Percentiles rank a stretch among this genome's conserved stretches.
Evolutionary conservation across 1,140 invertebrate species (phyloP).

Genomic region (Dufourea novaeangliae): DNA sequence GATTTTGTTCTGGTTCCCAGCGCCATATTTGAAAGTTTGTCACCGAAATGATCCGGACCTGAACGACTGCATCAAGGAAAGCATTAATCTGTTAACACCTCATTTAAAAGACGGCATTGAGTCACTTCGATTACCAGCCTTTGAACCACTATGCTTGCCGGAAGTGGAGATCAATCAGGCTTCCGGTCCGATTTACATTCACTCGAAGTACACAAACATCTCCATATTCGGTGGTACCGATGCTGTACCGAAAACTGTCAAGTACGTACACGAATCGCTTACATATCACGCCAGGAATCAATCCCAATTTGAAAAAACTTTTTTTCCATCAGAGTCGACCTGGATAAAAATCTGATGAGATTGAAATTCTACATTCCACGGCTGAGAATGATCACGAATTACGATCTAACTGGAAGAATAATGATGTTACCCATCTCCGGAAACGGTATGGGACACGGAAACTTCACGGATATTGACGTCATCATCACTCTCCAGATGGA

Average conservation of each 20-base stretch:
- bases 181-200: slow-evolving; percentile 83
- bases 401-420: slow-evolving; percentile 84
- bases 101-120: slow-evolving; percentile 83
- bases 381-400: slow-evolving; percentile 82
- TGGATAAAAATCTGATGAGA: slow-evolving; percentile 80
- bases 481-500: slow-evolving; percentile 83
- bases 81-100: slow-evolving; percentile 80
- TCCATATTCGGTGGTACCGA: slow-evolving; percentile 83
- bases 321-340: slow-evolving; percentile 77
- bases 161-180: slow-evolving; percentile 84
- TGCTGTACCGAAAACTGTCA: slow-evolving; percentile 83
- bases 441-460: slow-evolving; percentile 82
- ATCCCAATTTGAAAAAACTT: neutral
- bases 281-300: too few relatives aligned
- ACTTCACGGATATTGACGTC: slow-evolving; percentile 85
- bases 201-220: slow-evolving; percentile 84
- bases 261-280: slow-evolving; percentile 79
- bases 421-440: slow-evolving; percentile 85
- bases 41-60: slow-evolving; percentile 82
- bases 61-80: slow-evolving; percentile 76
- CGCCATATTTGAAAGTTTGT: slow-evolving; percentile 83
- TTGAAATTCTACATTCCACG: slow-evolving; percentile 83
- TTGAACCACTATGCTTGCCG: slow-evolving; percentile 84
- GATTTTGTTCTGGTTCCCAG: slow-evolving; percentile 46
- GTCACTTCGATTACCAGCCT: slow-evolving; percentile 84